Base-by-base conservation (phyloP, 2,113 vertebrate species). In the Sialia sialis region DNA sequence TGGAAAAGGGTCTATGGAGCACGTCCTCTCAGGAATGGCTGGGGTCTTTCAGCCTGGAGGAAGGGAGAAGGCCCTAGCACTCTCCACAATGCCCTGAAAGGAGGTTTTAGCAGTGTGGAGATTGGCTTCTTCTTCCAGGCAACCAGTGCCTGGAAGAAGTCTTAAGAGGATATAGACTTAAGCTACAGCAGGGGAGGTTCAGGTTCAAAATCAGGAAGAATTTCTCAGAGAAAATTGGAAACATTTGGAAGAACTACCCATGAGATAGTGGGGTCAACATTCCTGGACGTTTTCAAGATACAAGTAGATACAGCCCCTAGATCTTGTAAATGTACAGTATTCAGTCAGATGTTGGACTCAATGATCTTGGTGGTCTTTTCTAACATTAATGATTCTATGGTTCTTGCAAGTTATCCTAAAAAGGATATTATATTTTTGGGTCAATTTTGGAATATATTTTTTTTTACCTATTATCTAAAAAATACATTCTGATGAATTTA, bases 281-380 rank as follows among this genome's bases (percentile, higher is more conserved):
- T 19, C 18, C 27, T n/a, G n/a, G n/a, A 22, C 5, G 18, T 44
- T 26, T 86, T 23, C n/a, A 44, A 23, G 11, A 38, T 36, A 44
- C 0, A 6, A 38, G 15, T 19, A n/a, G 27, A 60, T 2, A 2
- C 2, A 7, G 19, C 29, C 59, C 19, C 26, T 25, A 52, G 29
- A 7, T 16, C 52, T 60, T 10, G 4, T 59, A 52, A 44, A 39
- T 44, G 11, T 30, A 7, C 29, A 36, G 8, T 39, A 6, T 46
- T 60, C 10, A 27, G 13, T 46, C 54, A 59, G 23, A 54, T 32
- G 17, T 27, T 72, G 22, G 12, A 29, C n/a, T 74, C 4, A 7
- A 21, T 36, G 13, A 51, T 44, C 25, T 34, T 46, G 16, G 13
- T 21, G 16, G 22, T 74, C 44, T 67, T 26, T 54, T 82, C 38